Conservation (phyloP, 2,113 vertebrate species). For the Terrapene triunguis region DNA sequence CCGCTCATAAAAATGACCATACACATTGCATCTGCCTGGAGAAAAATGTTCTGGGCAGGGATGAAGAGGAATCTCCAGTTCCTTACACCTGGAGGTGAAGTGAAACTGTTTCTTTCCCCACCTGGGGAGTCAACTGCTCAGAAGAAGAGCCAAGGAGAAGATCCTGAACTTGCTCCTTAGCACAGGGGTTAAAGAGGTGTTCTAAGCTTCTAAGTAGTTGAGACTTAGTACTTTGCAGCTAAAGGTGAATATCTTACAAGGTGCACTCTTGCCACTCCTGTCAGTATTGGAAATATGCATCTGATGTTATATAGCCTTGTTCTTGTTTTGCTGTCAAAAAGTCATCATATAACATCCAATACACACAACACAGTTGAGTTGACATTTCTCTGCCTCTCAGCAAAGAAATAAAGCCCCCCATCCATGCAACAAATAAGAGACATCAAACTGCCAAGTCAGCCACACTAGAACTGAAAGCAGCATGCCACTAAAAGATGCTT, state of each 20-base stretch:
- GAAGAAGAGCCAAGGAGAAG: background rate
- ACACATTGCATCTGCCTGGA: background rate
- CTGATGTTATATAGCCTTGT: background rate
- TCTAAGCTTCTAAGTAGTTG: background rate
- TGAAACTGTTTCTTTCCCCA: background rate
- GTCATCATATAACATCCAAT: background rate
- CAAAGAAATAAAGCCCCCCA: background rate
- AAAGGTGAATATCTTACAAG: background rate
- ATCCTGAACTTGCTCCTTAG: background rate
- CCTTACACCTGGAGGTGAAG: background rate
- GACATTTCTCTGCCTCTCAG: background rate
- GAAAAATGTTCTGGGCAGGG: background rate
- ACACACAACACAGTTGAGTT: fast-evolving
- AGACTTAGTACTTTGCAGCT: background rate
- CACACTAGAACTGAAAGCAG: background rate
- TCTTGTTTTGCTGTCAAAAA: background rate
- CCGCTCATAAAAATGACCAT: background rate
- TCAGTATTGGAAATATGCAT: background rate
- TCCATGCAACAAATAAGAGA: background rate
- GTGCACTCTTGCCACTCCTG: background rate
- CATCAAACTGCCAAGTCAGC: background rate
- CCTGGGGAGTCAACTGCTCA: background rate
- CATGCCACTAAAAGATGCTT: background rate
- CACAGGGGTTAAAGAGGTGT: background rate
- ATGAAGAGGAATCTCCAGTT: background rate